A percentile compares a stretch with the other conserved stretches of the same genome.
phyloP scores from a whole-genome alignment of 2,888 invertebrate species.

The Amaurobius ferox region DNA sequence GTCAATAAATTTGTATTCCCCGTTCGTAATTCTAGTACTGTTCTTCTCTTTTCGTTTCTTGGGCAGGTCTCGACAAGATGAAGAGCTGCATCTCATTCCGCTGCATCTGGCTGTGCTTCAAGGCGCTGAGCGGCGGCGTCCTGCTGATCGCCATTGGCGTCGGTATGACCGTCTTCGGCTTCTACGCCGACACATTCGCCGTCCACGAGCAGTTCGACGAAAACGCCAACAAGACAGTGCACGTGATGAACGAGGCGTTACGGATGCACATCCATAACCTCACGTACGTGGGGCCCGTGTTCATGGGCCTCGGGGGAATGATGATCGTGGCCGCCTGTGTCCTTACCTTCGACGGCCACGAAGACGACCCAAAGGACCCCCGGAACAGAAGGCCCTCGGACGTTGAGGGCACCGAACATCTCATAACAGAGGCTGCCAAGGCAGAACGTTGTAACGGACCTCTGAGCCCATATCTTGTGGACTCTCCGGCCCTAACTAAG shows the following conservation, averaged over 20 bases:
- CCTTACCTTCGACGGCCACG: conserved; percentile 97
- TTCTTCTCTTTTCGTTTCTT: no score
- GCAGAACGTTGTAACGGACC: conserved; percentile 58
- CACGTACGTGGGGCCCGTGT: conserved; percentile 95
- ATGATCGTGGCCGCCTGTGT: conserved; percentile 98
- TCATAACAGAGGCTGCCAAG: conserved; percentile 2
- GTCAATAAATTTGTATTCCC: no score
- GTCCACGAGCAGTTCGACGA: conserved; percentile 68
- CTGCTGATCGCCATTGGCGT: conserved; percentile 91
- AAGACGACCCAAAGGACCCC: conserved; percentile 91
- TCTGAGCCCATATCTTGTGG: conserved; percentile 32
- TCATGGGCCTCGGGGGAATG: conserved; percentile 98
- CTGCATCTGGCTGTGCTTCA: conserved; percentile 95
- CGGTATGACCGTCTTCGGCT: conserved; percentile 93
- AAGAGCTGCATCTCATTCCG: conserved; percentile 86
- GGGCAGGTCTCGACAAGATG: conserved; percentile 52
- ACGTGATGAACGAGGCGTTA: conserved; percentile 75
- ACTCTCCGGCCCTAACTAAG: conserved; percentile 29
- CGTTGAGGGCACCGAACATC: conserved; percentile 44
- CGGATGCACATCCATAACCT: conserved; percentile 87
- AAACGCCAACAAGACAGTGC: conserved; percentile 74
- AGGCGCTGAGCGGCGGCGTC: conserved; percentile 91
- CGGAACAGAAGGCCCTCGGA: conserved; percentile 43
- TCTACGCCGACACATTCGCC: conserved; percentile 76
- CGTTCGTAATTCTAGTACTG: no score